Conservation (phyloP, 2,888 invertebrate genomes). For the Athalia circularis region DNA sequence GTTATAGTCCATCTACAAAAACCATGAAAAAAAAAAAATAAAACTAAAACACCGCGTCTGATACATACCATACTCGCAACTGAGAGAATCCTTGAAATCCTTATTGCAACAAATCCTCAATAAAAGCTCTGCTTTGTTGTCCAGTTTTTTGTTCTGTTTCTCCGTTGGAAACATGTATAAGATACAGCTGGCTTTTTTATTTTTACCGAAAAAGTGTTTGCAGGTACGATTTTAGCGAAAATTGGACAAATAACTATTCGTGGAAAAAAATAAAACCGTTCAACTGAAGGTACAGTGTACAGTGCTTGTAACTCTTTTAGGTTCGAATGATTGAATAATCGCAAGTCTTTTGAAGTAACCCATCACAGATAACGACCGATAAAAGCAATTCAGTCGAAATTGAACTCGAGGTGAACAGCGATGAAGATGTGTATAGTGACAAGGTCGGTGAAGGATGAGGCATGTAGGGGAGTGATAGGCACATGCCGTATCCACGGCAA, state of each 20-base stretch:
- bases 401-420: slow-evolving; percentile 21
- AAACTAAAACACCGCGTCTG: not conserved
- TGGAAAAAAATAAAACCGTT: not conserved
- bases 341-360: slow-evolving; percentile 15
- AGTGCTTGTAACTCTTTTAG: not conserved
- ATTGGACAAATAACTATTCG: too few species aligned
- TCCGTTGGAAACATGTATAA: too few species aligned
- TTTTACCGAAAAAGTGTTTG: too few species aligned
- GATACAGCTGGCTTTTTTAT: too few species aligned
- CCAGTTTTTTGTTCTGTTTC: too few species aligned
- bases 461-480: slow-evolving; percentile 3
- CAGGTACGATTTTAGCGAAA: too few species aligned
- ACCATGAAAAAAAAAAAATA: not conserved
- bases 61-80: not conserved
- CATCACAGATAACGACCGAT: slow-evolving; percentile 8
- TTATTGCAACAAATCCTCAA: too few species aligned
- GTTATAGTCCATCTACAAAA: slow-evolving; percentile 11
- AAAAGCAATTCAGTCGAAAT: slow-evolving; percentile 32
- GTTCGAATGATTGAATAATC: slow-evolving; percentile 13
- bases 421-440: slow-evolving; percentile 13
- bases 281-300: not conserved
- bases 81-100: too few species aligned
- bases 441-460: slow-evolving; percentile 2
- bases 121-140: too few species aligned
- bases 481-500: slow-evolving; percentile 30